phyloP scores from a whole-genome alignment of 2,113 vertebrate genomes.

The Pygoscelis adeliae region DNA sequence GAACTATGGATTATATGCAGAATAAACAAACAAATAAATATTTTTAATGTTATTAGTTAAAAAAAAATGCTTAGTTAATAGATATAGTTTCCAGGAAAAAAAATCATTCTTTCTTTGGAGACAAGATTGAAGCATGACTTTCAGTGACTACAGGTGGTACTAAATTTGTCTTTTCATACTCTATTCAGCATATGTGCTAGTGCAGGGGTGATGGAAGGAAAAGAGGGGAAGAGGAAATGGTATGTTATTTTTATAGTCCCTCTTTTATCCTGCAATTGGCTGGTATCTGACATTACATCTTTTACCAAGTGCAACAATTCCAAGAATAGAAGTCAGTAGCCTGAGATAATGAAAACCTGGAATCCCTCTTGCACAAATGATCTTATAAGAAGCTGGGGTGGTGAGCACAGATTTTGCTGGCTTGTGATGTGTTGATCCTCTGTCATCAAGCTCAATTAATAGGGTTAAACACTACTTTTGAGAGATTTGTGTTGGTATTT shows the following conservation, averaged over 20 bases:
- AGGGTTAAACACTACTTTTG: not conserved
- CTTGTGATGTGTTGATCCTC: not conserved
- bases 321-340: not conserved
- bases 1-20: not conserved
- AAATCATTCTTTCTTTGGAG: not conserved
- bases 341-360: not conserved
- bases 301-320: not conserved
- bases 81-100: not conserved
- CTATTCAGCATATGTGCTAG: accelerated
- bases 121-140: not conserved
- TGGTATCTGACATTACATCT: not conserved
- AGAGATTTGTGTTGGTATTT: not conserved
- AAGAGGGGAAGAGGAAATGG: not conserved
- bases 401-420: not conserved
- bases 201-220: not conserved
- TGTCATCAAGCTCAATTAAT: not conserved
- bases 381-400: not conserved
- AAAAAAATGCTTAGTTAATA: not conserved
- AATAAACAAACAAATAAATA: not conserved
- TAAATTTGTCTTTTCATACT: not conserved
- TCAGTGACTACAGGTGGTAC: not conserved
- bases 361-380: not conserved
- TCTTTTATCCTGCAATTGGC: not conserved
- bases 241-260: not conserved
- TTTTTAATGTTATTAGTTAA: not conserved